These are phyloP conservation scores for Cheilosia scutellata DNA, from an alignment of 2,888 invertebrate genomes.

Conservation along the genomic window DNA sequence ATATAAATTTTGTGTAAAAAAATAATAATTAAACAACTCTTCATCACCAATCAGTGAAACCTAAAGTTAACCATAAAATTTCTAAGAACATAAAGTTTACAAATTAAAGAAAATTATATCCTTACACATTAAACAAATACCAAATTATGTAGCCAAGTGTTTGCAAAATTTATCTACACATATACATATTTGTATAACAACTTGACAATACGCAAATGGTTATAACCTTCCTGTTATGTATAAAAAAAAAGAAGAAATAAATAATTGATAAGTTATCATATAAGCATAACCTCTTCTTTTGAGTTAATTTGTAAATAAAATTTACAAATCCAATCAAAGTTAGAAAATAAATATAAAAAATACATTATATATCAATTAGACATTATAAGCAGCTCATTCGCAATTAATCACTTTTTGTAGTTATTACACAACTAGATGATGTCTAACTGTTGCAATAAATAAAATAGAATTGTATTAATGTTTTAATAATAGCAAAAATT, in stretches of 20 bases:
- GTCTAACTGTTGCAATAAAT: slow-evolving; percentile 69
- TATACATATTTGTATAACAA: slow-evolving; percentile 72
- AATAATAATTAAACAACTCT: slow-evolving; percentile 15
- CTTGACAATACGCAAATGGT: slow-evolving; percentile 74
- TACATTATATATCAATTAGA: slow-evolving; percentile 25
- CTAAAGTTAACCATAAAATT: slow-evolving; percentile 61
- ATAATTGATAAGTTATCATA: slow-evolving; percentile 22
- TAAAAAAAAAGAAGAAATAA: slow-evolving; percentile 8
- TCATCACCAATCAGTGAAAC: slow-evolving; percentile 60
- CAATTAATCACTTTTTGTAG: slow-evolving; percentile 47
- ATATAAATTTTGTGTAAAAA: slow-evolving; percentile 53
- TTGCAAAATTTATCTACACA: slow-evolving; percentile 67
- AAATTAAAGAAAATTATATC: slow-evolving; percentile 5
- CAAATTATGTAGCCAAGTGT: slow-evolving; percentile 51
- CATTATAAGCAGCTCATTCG: slow-evolving; percentile 30
- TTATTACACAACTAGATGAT: slow-evolving; percentile 48
- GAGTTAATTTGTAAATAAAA: slow-evolving; percentile 41
- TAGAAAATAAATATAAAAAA: neutral
- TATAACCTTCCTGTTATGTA: slow-evolving; percentile 55
- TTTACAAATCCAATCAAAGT: slow-evolving; percentile 55
- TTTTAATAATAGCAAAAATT: slow-evolving; percentile 31
- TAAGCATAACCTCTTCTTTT: slow-evolving; percentile 36
- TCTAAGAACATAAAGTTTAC: slow-evolving; percentile 13
- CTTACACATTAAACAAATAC: slow-evolving; percentile 18
- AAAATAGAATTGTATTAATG: slow-evolving; percentile 28